Base-by-base conservation (phyloP, 37 sponge, comb jelly and placozoan genomes). In the Petrosia ficiformis region DNA sequence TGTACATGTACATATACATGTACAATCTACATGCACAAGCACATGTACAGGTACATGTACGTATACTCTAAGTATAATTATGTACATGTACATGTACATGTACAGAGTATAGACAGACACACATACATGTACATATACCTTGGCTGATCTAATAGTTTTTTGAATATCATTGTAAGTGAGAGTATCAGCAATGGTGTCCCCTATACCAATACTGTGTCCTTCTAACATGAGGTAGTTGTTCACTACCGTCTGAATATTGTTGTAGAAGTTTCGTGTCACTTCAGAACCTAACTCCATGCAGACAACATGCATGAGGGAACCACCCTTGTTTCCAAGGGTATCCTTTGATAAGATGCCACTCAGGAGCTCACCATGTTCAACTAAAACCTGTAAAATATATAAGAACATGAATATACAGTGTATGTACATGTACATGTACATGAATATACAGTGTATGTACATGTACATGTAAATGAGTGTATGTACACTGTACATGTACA, bases 121-220 rank as follows among this genome's bases (percentile, higher is more conserved):
- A n/a, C n/a, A n/a, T n/a, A n/a, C n/a, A n/a, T n/a, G n/a, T 48
- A 32, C 24, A 44, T 68, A 41, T 38, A 89, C 90, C 90, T 99
- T 99, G 42, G 99, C 96, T 42, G 95, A 73, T 44, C 84, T 75
- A 72, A 99, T 99, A 60, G 96, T 88, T 40, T 80, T 88, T 79
- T 93, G 97, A 59, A 99, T 99, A 64, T 93, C 94, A 31, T 74
- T 67, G 83, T 99, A 99, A 2, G 99, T 99, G 41, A 75, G 75
- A 36, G 77, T 68, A 59, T 99, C 99, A 60, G 99, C 99, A 86
- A 99, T 99, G 57, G 96, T 93, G 84, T 99, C 99, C 3, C 99
- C 99, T n/a, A 99, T 96, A 4, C 99, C 99, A 68, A 98, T 98
- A 41, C 91, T 90, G 89, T 98, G 99, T 1, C 99, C 99, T 61